These are phyloP conservation scores for Falco berigora DNA, from an alignment of 2,797 vertebrate genomes.

Conservation along the genomic window DNA sequence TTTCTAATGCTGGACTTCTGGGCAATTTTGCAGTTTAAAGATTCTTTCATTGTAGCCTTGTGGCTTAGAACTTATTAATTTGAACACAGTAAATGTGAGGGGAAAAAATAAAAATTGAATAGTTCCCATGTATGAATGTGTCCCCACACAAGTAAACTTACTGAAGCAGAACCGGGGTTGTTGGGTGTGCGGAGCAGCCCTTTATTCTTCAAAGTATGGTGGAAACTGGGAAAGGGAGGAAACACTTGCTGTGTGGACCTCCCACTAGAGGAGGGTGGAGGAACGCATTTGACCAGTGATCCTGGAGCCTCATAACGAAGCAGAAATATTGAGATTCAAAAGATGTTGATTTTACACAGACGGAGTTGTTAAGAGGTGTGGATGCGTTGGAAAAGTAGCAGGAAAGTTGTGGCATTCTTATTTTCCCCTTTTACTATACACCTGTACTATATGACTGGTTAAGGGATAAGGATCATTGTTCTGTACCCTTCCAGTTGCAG, in stretches of 20 bases:
- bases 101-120: not conserved
- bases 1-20: not conserved
- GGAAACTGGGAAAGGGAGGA: not conserved
- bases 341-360: not conserved
- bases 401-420: not conserved
- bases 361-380: not conserved
- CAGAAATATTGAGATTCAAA: not conserved
- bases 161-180: not conserved
- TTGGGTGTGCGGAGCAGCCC: not conserved
- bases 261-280: constrained; percentile 13
- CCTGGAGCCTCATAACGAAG: not conserved
- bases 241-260: not conserved
- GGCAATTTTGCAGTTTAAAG: not conserved
- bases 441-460: not conserved
- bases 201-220: not conserved
- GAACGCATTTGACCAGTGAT: not conserved
- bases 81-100: not conserved
- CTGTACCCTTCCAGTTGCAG: not conserved
- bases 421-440: not conserved
- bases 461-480: not conserved
- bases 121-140: accelerated
- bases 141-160: not conserved
- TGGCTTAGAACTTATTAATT: not conserved
- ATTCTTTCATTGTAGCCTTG: not conserved
- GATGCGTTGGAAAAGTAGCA: not conserved